Evolutionary conservation across 2,797 vertebrate species (phyloP), one percentile per base, ranked within the genome.

Genomic region (Rhynchonycteris naso): DNA sequence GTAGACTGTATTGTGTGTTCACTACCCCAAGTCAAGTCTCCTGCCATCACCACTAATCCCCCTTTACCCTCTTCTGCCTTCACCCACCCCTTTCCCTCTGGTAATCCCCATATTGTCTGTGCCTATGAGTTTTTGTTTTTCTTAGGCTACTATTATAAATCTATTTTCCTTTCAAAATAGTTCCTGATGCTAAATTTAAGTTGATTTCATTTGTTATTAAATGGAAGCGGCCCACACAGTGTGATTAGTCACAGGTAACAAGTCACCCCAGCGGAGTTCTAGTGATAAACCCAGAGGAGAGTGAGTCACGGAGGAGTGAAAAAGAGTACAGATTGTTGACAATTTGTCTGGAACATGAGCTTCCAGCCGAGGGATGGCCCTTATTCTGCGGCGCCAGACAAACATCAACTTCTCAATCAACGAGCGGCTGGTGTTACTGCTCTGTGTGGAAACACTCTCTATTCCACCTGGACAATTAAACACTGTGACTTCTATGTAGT

Each of bases 121-220:
- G n/a, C 13, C 52, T 33, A 35, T 78, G 74, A 8, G 13, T 10
- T 21, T 66, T 66, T n/a, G 21, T 22, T 14, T 33, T 76, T 50
- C 54, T 76, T 56, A 89, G 22, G 35, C 14, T 68, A 66, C n/a
- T 87, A 9, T 56, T 66, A 86, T 22, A n/a, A 91, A 52, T 5
- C 21, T 47, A 10, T 95, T 91, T 97, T 72, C 74, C 80, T 86
- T 95, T 94, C 71, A 83, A 69, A 50, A 83, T 52, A 76, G 35
- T 82, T 89, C 26, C n/a, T 69, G 38, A 81, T 80, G 56, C 66
- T 89, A 87, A 87, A 89, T 89, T 94, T 92, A 96, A 91, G 68
- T 88, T 59, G 72, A 69, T 68, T 96, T 87, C 16, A 47, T 66
- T 91, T 85, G 24, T 50, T 72, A 56, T 81, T 90, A 66, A 66